A percentile compares a stretch with the other conserved stretches of the same genome.
Conservation (phyloP, 2,888 invertebrate species). For the Drosophila pullipes region DNA sequence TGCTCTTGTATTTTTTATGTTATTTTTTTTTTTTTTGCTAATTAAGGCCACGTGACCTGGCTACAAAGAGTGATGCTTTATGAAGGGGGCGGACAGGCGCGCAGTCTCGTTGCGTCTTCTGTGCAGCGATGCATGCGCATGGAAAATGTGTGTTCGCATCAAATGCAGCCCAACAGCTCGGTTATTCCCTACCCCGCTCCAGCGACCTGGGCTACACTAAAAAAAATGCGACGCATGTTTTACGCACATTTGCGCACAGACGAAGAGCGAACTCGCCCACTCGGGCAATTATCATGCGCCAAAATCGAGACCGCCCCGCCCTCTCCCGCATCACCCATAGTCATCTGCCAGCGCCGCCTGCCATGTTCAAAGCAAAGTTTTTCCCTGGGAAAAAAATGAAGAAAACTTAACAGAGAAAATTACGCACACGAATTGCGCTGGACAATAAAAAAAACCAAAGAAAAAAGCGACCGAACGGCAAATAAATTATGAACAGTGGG, state of each 20-base stretch:
- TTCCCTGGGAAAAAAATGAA: slow-evolving; percentile 38
- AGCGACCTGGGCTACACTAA: slow-evolving; percentile 23
- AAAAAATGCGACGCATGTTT: slow-evolving; percentile 58
- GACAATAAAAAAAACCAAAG: slow-evolving; percentile 65
- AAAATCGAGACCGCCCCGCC: slow-evolving; percentile 44
- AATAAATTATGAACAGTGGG: slow-evolving; percentile 68
- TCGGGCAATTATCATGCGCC: slow-evolving; percentile 66
- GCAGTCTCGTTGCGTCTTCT: slow-evolving; percentile 29
- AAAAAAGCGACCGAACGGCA: slow-evolving; percentile 42
- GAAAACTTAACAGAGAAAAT: slow-evolving; percentile 70
- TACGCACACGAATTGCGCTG: slow-evolving; percentile 77
- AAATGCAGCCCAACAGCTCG: slow-evolving; percentile 55
- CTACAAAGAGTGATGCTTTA: slow-evolving; percentile 29
- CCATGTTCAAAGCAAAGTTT: slow-evolving; percentile 68
- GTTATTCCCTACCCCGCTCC: slow-evolving; percentile 4
- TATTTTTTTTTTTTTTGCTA: slow-evolving; percentile 49
- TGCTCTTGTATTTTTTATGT: neutral
- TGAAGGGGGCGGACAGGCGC: neutral
- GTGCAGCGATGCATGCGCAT: slow-evolving; percentile 66
- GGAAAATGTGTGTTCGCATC: slow-evolving; percentile 64
- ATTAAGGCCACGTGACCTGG: slow-evolving; percentile 75
- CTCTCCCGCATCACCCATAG: neutral
- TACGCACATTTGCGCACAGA: slow-evolving; percentile 62
- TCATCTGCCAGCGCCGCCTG: slow-evolving; percentile 6
- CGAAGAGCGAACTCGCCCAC: slow-evolving; percentile 31